phyloP scores from a whole-genome alignment of 2,888 invertebrate species.

The Yponomeuta plumbellus region DNA sequence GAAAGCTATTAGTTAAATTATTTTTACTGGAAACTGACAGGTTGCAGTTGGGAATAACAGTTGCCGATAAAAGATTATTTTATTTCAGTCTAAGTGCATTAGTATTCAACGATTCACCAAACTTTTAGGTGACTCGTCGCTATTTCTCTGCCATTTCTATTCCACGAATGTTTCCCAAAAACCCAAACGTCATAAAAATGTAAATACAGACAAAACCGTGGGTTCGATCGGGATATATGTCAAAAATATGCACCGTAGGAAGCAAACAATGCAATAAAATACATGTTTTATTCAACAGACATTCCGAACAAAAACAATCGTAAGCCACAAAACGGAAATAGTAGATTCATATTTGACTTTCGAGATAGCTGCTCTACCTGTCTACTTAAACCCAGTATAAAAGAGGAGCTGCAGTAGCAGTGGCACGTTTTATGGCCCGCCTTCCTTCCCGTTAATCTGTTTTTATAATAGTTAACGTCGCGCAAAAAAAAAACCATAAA shows the following conservation, averaged over 20 bases:
- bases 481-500: not conserved
- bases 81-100: not conserved
- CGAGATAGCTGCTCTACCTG: not conserved
- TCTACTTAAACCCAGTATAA: not conserved
- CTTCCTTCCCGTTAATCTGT: not conserved
- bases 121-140: constrained; percentile 11
- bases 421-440: not conserved
- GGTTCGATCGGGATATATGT: constrained; percentile 45
- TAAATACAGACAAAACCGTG: constrained; percentile 43
- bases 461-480: not conserved
- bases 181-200: constrained; percentile 47
- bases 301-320: constrained; percentile 49
- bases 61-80: constrained; percentile 12
- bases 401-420: not conserved
- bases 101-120: constrained; percentile 5
- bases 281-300: constrained; percentile 65
- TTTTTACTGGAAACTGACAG: constrained; percentile 1
- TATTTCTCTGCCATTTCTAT: constrained; percentile 7
- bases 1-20: not conserved
- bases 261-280: constrained; percentile 59
- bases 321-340: constrained; percentile 10
- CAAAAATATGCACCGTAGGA: constrained; percentile 62
- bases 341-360: constrained; percentile 7
- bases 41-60: not conserved
- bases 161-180: constrained; percentile 7